These are phyloP conservation scores for Hypsopygia costalis DNA, from an alignment of 2,888 invertebrate genomes.

Conservation along the genomic window DNA sequence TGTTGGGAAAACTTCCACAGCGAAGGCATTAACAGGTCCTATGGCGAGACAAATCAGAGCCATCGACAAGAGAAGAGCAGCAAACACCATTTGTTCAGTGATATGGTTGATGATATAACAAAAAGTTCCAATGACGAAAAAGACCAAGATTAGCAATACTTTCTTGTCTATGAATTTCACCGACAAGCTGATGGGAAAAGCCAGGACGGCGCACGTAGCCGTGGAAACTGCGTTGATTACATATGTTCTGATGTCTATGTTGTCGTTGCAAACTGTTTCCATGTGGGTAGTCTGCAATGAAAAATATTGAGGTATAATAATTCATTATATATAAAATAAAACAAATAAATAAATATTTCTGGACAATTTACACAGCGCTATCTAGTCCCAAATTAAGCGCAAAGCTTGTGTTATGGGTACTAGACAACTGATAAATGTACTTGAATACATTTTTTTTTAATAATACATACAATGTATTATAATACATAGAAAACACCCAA, in stretches of 20 bases:
- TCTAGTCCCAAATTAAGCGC: no score
- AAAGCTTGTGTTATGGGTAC: no score
- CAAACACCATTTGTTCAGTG: neutral
- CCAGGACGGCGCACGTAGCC: conserved; percentile 4
- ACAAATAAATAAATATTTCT: no score
- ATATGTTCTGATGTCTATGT: conserved; percentile 6
- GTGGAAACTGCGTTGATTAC: conserved; percentile 7
- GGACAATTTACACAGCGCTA: no score
- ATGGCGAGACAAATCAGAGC: conserved; percentile 10
- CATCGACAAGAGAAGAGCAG: neutral
- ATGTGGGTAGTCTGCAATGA: neutral
- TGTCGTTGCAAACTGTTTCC: conserved; percentile 3
- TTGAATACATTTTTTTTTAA: no score
- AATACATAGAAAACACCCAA: no score
- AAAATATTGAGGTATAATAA: no score
- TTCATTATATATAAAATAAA: no score
- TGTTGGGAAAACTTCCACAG: conserved; percentile 20
- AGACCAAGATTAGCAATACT: conserved; percentile 3
- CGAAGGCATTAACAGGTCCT: conserved; percentile 18
- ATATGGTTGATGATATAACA: conserved; percentile 1
- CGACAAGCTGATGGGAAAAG: conserved; percentile 2
- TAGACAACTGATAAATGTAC: no score
- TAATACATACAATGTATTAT: no score
- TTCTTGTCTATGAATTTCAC: conserved; percentile 11
- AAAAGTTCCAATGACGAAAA: neutral